Percentiles rank a stretch among this genome's conserved stretches.
phyloP scores from a whole-genome alignment of 1,140 invertebrate species.

The Anastrepha obliqua region DNA sequence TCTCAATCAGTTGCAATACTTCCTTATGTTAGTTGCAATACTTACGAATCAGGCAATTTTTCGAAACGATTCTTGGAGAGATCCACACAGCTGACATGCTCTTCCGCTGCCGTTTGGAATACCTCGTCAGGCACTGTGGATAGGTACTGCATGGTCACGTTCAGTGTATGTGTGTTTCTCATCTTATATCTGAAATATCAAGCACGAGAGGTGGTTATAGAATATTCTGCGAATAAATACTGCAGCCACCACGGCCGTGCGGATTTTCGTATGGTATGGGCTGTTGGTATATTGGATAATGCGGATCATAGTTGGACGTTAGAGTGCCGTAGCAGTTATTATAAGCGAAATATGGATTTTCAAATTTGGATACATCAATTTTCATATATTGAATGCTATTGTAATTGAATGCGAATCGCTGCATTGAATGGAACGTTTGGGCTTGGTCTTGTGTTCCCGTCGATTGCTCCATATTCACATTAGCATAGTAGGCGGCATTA shows the following conservation, averaged over 20 bases:
- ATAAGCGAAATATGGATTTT: slow-evolving; percentile 32
- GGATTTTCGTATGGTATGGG: slow-evolving; percentile 15
- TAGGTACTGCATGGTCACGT: slow-evolving; percentile 80
- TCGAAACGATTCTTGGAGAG: slow-evolving; percentile 86
- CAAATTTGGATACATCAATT: slow-evolving; percentile 40
- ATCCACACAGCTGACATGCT: slow-evolving; percentile 85
- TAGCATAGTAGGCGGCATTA: not conserved
- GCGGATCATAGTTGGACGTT: slow-evolving; percentile 14
- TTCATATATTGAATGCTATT: slow-evolving; percentile 32
- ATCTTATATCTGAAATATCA: slow-evolving; percentile 80
- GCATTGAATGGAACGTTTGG: slow-evolving; percentile 32
- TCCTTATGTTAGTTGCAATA: too few species aligned
- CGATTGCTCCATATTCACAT: slow-evolving; percentile 27
- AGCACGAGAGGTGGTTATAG: slow-evolving; percentile 29
- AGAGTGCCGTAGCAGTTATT: slow-evolving; percentile 46
- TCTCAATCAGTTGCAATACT: too few species aligned
- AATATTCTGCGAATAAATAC: slow-evolving; percentile 46
- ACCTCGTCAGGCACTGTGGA: slow-evolving; percentile 81
- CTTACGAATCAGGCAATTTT: slow-evolving; percentile 81
- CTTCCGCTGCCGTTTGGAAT: slow-evolving; percentile 81
- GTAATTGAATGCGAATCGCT: slow-evolving; percentile 15
- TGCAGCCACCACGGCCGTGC: not conserved
- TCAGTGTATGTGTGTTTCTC: slow-evolving; percentile 82
- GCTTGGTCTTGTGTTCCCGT: slow-evolving; percentile 12
- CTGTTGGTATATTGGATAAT: slow-evolving; percentile 44